Conservation (phyloP, 1,140 invertebrate species). For the Tetramorium parvispinum region DNA sequence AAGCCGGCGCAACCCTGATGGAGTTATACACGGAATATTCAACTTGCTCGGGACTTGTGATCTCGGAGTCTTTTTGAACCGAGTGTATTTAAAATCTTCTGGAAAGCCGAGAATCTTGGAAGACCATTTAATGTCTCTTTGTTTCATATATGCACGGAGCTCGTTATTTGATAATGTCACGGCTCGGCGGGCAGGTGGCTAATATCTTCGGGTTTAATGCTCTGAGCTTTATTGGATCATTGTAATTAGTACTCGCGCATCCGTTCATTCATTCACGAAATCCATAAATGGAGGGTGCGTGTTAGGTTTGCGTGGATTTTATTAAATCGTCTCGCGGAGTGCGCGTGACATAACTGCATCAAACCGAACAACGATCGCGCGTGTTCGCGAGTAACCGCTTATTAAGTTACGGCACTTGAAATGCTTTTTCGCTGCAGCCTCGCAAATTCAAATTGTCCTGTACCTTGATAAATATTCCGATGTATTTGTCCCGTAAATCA, state of each 20-base stretch:
- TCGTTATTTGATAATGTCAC: slow-evolving; percentile 11
- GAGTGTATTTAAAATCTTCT: neutral
- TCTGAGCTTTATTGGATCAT: slow-evolving; percentile 27
- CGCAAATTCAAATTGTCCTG: slow-evolving; percentile 35
- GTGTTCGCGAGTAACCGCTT: slow-evolving; percentile 5
- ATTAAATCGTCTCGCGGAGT: slow-evolving; percentile 4
- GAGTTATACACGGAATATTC: slow-evolving; percentile 21
- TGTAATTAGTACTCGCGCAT: slow-evolving; percentile 2
- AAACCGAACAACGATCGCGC: neutral
- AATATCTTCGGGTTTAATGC: slow-evolving; percentile 30
- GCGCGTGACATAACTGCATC: neutral
- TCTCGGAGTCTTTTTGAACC: neutral
- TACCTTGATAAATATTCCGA: slow-evolving; percentile 37
- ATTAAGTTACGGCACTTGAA: slow-evolving; percentile 17
- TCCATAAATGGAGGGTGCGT: slow-evolving; percentile 22
- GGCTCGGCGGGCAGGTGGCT: neutral
- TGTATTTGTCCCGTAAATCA: slow-evolving; percentile 48
- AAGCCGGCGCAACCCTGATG: neutral
- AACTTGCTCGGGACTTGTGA: neutral
- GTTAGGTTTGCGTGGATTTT: slow-evolving; percentile 11
- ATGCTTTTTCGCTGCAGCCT: slow-evolving; percentile 19
- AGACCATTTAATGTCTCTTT: neutral
- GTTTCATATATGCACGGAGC: neutral
- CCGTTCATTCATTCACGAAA: slow-evolving; percentile 32
- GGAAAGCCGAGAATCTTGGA: neutral